Percentiles rank a stretch among this genome's conserved stretches.
Evolutionary conservation across 92 coral and sea anemone genomes (phyloP).

Genomic region (Zoanthus gigantus): DNA sequence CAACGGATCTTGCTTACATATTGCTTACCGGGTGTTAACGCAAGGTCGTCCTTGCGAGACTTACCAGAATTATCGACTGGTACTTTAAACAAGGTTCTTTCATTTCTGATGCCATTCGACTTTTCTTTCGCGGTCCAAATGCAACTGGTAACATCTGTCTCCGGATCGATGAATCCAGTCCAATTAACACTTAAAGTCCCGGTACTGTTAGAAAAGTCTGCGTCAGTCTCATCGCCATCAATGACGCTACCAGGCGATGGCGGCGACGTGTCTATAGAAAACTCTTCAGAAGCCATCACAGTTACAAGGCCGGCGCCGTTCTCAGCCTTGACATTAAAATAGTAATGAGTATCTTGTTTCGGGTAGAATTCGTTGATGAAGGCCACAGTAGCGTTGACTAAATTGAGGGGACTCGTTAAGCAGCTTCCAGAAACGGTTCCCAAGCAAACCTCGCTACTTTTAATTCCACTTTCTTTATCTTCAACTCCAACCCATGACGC

Average conservation of each 20-base stretch:
- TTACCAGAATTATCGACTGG: slow-evolving; percentile 65
- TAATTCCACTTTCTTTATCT: slow-evolving; percentile 83
- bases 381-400: slow-evolving; percentile 56
- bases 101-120: slow-evolving; percentile 66
- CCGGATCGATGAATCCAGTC: slow-evolving; percentile 81
- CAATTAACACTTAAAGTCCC: slow-evolving; percentile 68
- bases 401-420: slow-evolving; percentile 26
- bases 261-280: slow-evolving; percentile 79
- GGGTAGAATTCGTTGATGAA: slow-evolving; percentile 72
- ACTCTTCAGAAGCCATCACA: slow-evolving; percentile 73
- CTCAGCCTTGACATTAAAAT: slow-evolving; percentile 71
- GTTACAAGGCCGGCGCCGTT: slow-evolving; percentile 84
- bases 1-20: slow-evolving; percentile 85
- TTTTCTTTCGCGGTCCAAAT: slow-evolving; percentile 76
- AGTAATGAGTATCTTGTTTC: slow-evolving; percentile 62
- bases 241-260: slow-evolving; percentile 87
- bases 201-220: slow-evolving; percentile 71
- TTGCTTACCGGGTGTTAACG: slow-evolving; percentile 77
- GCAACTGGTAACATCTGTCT: slow-evolving; percentile 77
- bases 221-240: slow-evolving; percentile 76
- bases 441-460: slow-evolving; percentile 72
- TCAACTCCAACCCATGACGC: slow-evolving; percentile 76
- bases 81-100: slow-evolving; percentile 59
- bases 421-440: slow-evolving; percentile 82
- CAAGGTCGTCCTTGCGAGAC: slow-evolving; percentile 65